These are phyloP conservation scores for Drosophila merina DNA, from an alignment of 2,888 invertebrate species.

Conservation along the genomic window DNA sequence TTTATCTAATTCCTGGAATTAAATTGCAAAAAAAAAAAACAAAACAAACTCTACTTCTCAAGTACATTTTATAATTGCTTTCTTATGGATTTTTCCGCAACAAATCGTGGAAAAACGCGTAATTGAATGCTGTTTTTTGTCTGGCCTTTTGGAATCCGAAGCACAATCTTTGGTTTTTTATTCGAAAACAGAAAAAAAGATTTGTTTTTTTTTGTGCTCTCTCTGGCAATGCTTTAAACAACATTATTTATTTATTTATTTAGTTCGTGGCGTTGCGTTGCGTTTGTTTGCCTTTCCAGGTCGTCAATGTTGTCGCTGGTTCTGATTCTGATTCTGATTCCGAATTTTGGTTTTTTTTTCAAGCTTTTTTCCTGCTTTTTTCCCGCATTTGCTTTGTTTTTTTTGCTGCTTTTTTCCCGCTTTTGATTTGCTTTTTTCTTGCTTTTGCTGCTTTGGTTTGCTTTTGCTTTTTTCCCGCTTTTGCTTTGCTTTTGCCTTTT, in stretches of 20 bases:
- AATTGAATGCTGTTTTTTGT: no score
- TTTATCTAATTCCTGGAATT: not conserved
- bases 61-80: not conserved
- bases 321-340: not conserved
- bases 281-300: slow-evolving; percentile 51
- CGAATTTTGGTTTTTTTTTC: not conserved
- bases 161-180: not conserved
- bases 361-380: no score
- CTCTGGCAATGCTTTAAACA: slow-evolving; percentile 36
- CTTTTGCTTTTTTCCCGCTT: not conserved
- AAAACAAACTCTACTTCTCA: not conserved
- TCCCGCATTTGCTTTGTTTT: no score
- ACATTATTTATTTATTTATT: slow-evolving; percentile 69
- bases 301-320: slow-evolving; percentile 16
- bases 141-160: no score
- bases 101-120: no score
- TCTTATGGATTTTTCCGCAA: not conserved
- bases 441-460: no score
- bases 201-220: not conserved
- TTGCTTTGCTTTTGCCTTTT: not conserved
- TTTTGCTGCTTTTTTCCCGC: no score
- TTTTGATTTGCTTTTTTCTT: not conserved
- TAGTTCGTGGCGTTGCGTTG: slow-evolving; percentile 44
- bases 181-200: not conserved
- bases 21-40: not conserved